Conservation (phyloP, 2,888 invertebrate genomes). For the Ophion costatus region DNA sequence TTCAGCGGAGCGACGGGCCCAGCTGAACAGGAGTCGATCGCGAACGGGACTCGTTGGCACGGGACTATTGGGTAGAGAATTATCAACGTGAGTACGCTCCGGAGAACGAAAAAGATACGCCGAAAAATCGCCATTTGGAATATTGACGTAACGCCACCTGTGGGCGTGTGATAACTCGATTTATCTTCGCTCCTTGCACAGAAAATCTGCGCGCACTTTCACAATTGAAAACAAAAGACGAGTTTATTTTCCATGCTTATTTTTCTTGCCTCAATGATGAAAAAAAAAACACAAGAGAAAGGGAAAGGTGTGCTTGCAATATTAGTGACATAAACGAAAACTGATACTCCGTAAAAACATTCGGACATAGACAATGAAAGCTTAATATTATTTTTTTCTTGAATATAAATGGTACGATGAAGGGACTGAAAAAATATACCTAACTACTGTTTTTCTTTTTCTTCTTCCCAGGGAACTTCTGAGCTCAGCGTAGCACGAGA, state of each 20-base stretch:
- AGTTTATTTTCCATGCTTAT: background rate
- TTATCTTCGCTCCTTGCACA: background rate
- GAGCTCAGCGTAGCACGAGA: conserved; percentile 81
- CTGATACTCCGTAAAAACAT: too few relatives aligned
- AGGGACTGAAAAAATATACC: conserved; percentile 1
- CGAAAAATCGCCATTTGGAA: background rate
- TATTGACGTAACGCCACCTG: conserved; percentile 13
- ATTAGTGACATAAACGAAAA: too few relatives aligned
- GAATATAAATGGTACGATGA: background rate
- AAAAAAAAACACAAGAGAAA: background rate
- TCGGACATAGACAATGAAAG: background rate
- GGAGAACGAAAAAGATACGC: background rate
- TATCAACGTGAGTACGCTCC: conserved; percentile 87
- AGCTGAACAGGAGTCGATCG: conserved; percentile 94
- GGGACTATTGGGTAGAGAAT: conserved; percentile 87
- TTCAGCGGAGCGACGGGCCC: conserved; percentile 95
- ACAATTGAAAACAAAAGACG: background rate
- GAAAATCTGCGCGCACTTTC: background rate
- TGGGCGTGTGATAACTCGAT: background rate
- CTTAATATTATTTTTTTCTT: background rate
- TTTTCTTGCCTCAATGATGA: background rate
- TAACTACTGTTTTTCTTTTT: conserved; percentile 27
- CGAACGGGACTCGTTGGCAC: conserved; percentile 89
- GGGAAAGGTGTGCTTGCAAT: too few relatives aligned
- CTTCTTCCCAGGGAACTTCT: conserved; percentile 81